Evolutionary conservation across 2,888 invertebrate species (phyloP).

Genomic region (Leucoma salicis): DNA sequence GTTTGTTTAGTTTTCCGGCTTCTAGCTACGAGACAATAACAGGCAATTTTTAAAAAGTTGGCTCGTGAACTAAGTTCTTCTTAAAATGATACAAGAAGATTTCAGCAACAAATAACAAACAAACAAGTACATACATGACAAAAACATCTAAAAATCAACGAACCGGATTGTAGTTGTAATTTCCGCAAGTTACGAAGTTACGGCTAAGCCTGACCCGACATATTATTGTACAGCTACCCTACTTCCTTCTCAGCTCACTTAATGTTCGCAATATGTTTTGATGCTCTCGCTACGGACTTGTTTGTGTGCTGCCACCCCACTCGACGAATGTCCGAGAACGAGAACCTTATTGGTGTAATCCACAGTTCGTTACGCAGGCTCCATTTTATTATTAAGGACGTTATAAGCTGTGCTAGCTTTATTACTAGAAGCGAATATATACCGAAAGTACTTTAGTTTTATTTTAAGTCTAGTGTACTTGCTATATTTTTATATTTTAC

Average conservation of each 20-base stretch:
- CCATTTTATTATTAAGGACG: neutral
- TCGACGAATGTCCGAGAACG: slow-evolving; percentile 20
- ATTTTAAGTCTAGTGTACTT: no score
- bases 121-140: neutral
- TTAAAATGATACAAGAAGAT: neutral
- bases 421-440: no score
- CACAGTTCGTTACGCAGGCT: neutral
- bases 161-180: slow-evolving; percentile 15
- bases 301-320: slow-evolving; percentile 23
- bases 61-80: no score
- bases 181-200: slow-evolving; percentile 22
- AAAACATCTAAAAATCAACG: slow-evolving; percentile 1
- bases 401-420: neutral
- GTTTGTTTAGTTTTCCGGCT: no score
- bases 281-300: slow-evolving; percentile 29
- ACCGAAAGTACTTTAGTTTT: no score
- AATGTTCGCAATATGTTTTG: slow-evolving; percentile 37
- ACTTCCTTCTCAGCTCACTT: slow-evolving; percentile 21
- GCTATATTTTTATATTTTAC: no score
- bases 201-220: slow-evolving; percentile 11
- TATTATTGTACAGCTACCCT: slow-evolving; percentile 19
- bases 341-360: slow-evolving; percentile 15
- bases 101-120: neutral
- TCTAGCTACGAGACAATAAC: no score
- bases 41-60: no score